Percentiles rank a stretch among this genome's conserved stretches.
Conservation (phyloP, 2,113 vertebrate species). For the Crotalus tigris region DNA sequence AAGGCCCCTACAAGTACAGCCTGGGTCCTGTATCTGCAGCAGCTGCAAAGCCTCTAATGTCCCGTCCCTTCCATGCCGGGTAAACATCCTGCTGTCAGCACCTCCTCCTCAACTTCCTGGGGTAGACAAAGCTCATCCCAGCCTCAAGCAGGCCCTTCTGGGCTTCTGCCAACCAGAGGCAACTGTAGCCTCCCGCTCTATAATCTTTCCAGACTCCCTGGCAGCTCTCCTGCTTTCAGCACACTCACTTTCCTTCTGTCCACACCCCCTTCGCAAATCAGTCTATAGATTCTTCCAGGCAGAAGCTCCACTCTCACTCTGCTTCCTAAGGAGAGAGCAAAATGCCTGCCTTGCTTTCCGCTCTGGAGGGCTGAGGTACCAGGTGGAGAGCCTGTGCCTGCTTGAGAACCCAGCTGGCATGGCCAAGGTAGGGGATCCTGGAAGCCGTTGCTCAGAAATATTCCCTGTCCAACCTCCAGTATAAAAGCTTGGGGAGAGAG, state of each 20-base stretch:
- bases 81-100: constrained; percentile 68
- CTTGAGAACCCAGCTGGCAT: background rate
- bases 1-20: constrained; percentile 6
- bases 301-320: background rate
- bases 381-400: background rate
- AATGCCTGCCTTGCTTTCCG: background rate
- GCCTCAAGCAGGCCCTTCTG: constrained; percentile 17
- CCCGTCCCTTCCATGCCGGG: constrained; percentile 46
- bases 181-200: background rate
- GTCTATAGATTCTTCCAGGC: background rate
- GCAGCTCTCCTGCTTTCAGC: background rate
- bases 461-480: background rate
- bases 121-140: constrained; percentile 3
- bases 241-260: background rate
- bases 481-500: background rate
- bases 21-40: constrained; percentile 54
- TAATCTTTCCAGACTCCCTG: constrained; percentile 2
- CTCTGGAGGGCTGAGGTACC: background rate
- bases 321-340: background rate
- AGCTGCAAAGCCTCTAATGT: constrained; percentile 26
- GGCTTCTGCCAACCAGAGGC: constrained; percentile 14
- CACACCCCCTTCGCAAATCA: background rate
- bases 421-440: background rate
- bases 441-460: background rate
- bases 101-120: constrained; percentile 51